Evolutionary conservation across 2,113 vertebrate genomes (phyloP).

Genomic region (Mustela nigripes): DNA sequence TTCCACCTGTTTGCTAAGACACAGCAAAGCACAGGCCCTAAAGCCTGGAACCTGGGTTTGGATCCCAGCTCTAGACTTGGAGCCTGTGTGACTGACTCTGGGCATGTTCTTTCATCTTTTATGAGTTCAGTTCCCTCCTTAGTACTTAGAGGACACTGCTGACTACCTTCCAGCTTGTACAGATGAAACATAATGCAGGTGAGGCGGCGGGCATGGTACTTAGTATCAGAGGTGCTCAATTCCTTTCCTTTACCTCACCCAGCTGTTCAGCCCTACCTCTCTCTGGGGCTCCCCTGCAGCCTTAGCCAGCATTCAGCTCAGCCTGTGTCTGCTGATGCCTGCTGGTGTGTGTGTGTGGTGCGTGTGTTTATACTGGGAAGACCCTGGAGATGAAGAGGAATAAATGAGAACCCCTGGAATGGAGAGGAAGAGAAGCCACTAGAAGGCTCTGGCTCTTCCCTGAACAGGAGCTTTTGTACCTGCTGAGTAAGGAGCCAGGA

Average conservation of each 20-base stretch:
- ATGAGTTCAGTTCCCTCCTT: background rate
- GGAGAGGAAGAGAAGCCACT: background rate
- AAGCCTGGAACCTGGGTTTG: background rate
- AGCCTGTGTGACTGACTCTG: background rate
- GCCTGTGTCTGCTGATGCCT: background rate
- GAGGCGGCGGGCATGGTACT: background rate
- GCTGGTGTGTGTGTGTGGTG: background rate
- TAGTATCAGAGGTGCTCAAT: background rate
- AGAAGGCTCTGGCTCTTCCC: background rate
- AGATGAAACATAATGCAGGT: background rate
- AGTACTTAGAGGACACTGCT: background rate
- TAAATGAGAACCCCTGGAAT: background rate
- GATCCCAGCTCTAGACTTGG: background rate
- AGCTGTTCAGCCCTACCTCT: background rate
- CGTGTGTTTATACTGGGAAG: background rate
- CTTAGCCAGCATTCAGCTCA: background rate
- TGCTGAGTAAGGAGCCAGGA: background rate
- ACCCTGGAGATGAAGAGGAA: background rate
- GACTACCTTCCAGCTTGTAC: background rate
- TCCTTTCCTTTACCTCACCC: background rate
- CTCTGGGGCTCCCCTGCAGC: background rate
- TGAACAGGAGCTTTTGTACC: background rate
- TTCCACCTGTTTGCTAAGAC: background rate
- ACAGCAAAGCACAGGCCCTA: background rate
- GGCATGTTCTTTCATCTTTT: background rate